phyloP scores from a whole-genome alignment of 2,888 invertebrate genomes.

The Pristionchus mayeri region DNA sequence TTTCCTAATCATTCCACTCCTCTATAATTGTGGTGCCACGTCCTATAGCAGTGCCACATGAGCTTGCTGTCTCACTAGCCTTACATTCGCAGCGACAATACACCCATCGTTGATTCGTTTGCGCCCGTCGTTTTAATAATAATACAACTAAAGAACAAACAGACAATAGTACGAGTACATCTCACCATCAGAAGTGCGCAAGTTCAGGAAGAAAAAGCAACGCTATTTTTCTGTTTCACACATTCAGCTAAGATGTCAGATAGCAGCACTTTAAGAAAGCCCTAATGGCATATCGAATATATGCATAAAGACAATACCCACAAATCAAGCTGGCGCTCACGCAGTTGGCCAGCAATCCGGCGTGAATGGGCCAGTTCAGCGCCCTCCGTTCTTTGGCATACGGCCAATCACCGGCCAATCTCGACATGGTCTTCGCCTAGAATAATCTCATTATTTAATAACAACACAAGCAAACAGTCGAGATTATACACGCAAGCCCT shows the following conservation, averaged over 20 bases:
- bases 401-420: constrained; percentile 57
- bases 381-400: constrained; percentile 63
- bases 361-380: constrained; percentile 68
- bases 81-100: no score
- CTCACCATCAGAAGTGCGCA: no score
- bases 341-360: constrained; percentile 60
- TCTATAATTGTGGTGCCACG: no score
- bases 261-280: background rate
- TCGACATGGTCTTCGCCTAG: constrained; percentile 50
- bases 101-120: no score
- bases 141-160: background rate
- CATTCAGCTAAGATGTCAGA: no score
- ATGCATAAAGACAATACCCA: constrained; percentile 50
- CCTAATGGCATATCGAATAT: no score
- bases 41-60: no score
- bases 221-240: no score
- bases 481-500: background rate
- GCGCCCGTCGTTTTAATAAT: no score
- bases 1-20: no score
- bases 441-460: background rate
- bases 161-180: background rate
- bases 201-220: no score
- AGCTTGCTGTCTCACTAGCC: no score
- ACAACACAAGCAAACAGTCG: background rate
- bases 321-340: constrained; percentile 62